A percentile compares a stretch with the other conserved stretches of the same genome.
Conservation (phyloP, 2,888 invertebrate species). For the Heteropelma amictum region DNA sequence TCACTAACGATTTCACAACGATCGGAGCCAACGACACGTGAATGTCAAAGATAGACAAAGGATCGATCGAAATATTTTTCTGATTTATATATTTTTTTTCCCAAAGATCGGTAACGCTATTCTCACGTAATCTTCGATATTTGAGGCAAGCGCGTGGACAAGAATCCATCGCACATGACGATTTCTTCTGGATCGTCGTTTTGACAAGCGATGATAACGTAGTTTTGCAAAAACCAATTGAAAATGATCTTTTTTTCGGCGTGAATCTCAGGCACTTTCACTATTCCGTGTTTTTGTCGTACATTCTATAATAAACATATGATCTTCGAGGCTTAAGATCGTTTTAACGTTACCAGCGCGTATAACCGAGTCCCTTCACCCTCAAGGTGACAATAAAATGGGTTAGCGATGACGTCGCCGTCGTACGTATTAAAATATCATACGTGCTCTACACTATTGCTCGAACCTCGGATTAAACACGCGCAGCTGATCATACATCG, state of each 20-base stretch:
- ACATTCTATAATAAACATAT: conserved; percentile 37
- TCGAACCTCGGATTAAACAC: conserved; percentile 25
- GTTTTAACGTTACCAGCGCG: conserved; percentile 46
- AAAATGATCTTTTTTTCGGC: not conserved
- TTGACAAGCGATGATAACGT: not conserved
- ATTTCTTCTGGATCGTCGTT: too few species aligned
- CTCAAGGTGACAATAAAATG: conserved; percentile 64
- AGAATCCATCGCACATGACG: too few species aligned
- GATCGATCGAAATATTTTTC: too few species aligned
- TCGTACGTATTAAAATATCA: conserved; percentile 34
- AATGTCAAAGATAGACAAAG: too few species aligned
- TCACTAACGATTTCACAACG: conserved; percentile 35
- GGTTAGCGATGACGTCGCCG: conserved; percentile 59
- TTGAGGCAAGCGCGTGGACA: too few species aligned
- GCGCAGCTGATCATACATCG: conserved; percentile 26
- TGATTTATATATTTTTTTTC: too few species aligned
- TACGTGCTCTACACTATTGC: conserved; percentile 23
- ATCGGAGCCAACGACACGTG: too few species aligned
- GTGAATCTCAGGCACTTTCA: conserved; percentile 53
- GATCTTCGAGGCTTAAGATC: conserved; percentile 38
- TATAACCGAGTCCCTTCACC: conserved; percentile 60
- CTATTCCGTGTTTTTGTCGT: conserved; percentile 34
- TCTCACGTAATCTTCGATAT: too few species aligned
- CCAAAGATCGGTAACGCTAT: too few species aligned
- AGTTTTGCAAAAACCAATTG: not conserved